A percentile compares a stretch with the other conserved stretches of the same genome.
These are phyloP conservation scores for Drosophila kepulauana DNA, from an alignment of 1,140 invertebrate genomes.

Conservation along the genomic window DNA sequence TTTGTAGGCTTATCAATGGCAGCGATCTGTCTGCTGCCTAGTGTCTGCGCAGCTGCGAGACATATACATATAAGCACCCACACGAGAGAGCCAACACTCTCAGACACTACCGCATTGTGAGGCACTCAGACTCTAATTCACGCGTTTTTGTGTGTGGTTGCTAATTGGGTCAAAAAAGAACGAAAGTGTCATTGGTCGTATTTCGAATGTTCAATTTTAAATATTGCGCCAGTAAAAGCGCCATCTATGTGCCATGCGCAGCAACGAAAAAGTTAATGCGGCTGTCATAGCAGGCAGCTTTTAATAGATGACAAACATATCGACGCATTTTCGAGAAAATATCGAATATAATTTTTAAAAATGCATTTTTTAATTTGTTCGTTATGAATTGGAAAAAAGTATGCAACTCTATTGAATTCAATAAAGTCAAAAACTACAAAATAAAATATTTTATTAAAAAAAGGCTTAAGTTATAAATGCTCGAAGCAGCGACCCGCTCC, in stretches of 20 bases:
- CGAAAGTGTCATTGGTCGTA: conserved; percentile 39
- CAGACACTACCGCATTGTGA: background rate
- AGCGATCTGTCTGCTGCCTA: conserved; percentile 40
- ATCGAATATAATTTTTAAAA: too few species aligned
- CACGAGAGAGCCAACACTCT: conserved; percentile 30
- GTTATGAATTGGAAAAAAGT: too few species aligned
- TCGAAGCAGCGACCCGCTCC: too few species aligned
- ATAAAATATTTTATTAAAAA: too few species aligned
- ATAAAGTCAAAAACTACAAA: too few species aligned
- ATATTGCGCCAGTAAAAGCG: background rate
- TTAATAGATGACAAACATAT: background rate
- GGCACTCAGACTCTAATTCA: conserved; percentile 30
- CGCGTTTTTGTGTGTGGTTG: conserved; percentile 39
- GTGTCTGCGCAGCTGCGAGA: conserved; percentile 7
- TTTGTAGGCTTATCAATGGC: conserved; percentile 45
- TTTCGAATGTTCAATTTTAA: conserved; percentile 20
- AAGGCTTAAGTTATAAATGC: too few species aligned
- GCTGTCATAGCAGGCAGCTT: conserved; percentile 6
- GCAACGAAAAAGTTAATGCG: background rate
- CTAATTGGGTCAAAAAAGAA: conserved; percentile 56
- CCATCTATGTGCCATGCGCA: conserved; percentile 11
- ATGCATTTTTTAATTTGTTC: too few species aligned
- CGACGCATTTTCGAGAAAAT: too few species aligned
- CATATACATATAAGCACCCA: conserved; percentile 67
- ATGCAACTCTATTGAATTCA: too few species aligned